Conservation (phyloP, 2,113 vertebrate genomes). For the Lasiurus borealis region DNA sequence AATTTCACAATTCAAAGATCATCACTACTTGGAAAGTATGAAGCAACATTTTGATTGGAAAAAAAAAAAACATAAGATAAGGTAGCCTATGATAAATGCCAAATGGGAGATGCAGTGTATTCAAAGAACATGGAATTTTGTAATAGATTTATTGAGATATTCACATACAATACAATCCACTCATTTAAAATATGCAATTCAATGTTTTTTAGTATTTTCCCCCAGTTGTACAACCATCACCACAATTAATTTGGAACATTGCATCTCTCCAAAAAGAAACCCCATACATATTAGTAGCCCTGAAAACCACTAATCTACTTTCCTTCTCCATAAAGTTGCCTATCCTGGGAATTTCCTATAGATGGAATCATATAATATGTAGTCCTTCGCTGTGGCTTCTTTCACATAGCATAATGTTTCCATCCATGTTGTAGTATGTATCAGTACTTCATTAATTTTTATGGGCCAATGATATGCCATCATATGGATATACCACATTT, state of each 20-base stretch:
- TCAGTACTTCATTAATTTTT: background rate
- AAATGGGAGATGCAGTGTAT: background rate
- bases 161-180: background rate
- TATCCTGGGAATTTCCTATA: background rate
- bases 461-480: background rate
- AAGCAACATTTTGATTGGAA: background rate
- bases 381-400: background rate
- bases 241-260: background rate
- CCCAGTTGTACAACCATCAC: background rate
- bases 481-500: background rate
- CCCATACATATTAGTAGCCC: background rate
- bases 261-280: conserved; percentile 3
- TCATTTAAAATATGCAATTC: background rate
- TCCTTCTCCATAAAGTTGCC: background rate
- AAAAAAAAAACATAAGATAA: background rate
- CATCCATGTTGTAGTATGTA: background rate
- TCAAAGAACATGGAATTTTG: background rate
- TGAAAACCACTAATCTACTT: background rate
- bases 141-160: background rate
- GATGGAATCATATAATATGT: background rate
- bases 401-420: background rate
- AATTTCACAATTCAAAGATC: background rate
- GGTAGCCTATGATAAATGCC: background rate
- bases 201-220: background rate
- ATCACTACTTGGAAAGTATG: background rate